Conservation (phyloP, 2,113 vertebrate genomes). For the Acanthochromis polyacanthus region DNA sequence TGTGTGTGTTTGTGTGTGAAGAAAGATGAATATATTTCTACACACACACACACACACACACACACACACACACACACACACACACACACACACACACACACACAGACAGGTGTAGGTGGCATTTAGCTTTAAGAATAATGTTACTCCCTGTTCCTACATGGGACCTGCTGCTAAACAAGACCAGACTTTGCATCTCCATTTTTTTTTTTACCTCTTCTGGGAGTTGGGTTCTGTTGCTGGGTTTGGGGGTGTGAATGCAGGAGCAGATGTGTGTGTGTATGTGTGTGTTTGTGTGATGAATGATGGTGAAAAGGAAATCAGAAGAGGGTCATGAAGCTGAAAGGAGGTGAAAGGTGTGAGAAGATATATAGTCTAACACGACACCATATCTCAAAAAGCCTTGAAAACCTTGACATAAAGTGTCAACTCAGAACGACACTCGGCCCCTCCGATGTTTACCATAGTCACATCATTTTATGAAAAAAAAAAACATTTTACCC, state of each 20-base stretch:
- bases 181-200: slow-evolving; percentile 48
- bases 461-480: background rate
- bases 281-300: background rate
- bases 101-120: slow-evolving; percentile 5
- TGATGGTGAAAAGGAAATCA: slow-evolving; percentile 31
- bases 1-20: too few relatives aligned
- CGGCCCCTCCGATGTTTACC: background rate
- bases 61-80: too few relatives aligned
- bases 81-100: too few relatives aligned
- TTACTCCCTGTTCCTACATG: slow-evolving; percentile 5
- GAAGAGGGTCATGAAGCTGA: slow-evolving; percentile 25
- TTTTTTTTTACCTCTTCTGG: slow-evolving; percentile 34
- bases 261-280: background rate
- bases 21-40: too few relatives aligned
- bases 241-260: slow-evolving; percentile 1
- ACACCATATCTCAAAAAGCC: slow-evolving; percentile 13
- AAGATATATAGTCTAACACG: slow-evolving; percentile 1
- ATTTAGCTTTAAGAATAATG: slow-evolving; percentile 35
- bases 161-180: slow-evolving; percentile 17
- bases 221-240: slow-evolving; percentile 27
- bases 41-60: too few relatives aligned
- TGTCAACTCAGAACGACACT: background rate
- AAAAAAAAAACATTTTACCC: background rate
- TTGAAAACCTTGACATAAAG: background rate
- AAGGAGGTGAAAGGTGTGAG: slow-evolving; percentile 25